Evolutionary conservation across 92 coral and sea anemone species (phyloP), one percentile per base, ranked within the genome.

Genomic region (Ricordea florida): DNA sequence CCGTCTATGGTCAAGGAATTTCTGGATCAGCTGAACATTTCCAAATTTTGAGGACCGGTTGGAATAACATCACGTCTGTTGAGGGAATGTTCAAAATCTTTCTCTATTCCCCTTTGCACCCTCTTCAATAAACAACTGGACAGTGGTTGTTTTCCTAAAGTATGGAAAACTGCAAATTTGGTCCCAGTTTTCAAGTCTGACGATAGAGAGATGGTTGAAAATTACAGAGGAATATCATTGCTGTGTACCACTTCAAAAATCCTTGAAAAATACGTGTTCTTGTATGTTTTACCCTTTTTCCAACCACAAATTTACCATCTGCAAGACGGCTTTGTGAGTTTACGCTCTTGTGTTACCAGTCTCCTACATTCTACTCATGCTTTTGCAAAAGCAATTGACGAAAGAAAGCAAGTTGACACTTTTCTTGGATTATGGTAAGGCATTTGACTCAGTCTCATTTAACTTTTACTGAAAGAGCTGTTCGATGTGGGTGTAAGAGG

Each of bases 71-170:
- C 69, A 14, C 69, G 81, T 30, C 71, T 72, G 56, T 72, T 71
- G 79, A 72, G 56, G 66, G 66, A 71, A 15, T 71, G 76, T 49
- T 31, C 59, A 68, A 69, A 69, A 31, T 50, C 35, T 27, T 31
- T 69, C 16, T 31, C 76, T 36, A 24, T 42, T 56, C 56, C 79
- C 10, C 56, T 27, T 20, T 20, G 31, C 16, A 72, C 38, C 73
- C 40, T 66, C 38, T 66, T 66, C 58, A 42, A 20, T 14, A 42
- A 24, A 40, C 38, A 38, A 37, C 67, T 29, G 30, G 56, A 25
- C 27, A 49, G 76, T 24, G 46, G 62, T 68, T 47, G 76, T 33
- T 68, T 68, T 1, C 76, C 62, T n/a, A 46, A 68, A 28, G 33
- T 68, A 28, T 69, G 77, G 64, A 69, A 69, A 24, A 25, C 51